Conservation (phyloP, 2,797 vertebrate species). For the Girardinus metallicus region DNA sequence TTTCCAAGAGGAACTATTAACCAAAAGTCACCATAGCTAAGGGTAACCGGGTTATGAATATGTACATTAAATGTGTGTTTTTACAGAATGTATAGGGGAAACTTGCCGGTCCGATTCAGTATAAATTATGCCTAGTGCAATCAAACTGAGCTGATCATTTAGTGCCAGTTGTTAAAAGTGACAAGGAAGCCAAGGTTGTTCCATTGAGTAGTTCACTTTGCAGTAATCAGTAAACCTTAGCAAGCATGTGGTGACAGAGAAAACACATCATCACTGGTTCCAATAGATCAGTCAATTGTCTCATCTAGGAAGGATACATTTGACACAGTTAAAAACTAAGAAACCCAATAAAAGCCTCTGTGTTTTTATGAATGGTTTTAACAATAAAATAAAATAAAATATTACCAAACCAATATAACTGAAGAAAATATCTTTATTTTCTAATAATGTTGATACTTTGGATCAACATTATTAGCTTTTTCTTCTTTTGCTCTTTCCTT, state of each 20-base stretch:
- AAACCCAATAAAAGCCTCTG: not conserved
- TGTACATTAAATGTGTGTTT: not conserved
- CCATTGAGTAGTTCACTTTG: not conserved
- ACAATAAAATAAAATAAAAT: too few relatives aligned
- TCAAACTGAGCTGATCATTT: not conserved
- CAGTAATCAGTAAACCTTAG: not conserved
- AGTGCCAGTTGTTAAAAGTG: not conserved
- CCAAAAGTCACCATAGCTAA: not conserved
- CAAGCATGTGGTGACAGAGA: not conserved
- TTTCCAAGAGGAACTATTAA: not conserved
- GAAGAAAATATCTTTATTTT: too few relatives aligned
- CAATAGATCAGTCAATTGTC: not conserved
- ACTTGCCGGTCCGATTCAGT: not conserved
- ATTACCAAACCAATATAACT: not conserved
- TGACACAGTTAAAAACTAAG: not conserved
- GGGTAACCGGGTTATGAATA: not conserved
- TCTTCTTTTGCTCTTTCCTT: too few relatives aligned
- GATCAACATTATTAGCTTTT: too few relatives aligned
- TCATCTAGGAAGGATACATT: not conserved
- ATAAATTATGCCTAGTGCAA: not conserved
- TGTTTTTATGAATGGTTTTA: not conserved
- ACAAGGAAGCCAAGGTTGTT: not conserved
- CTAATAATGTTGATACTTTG: too few relatives aligned
- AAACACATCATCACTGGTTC: not conserved
- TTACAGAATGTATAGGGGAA: not conserved